Conservation (phyloP, 1,140 invertebrate genomes). For the Episyrphus balteatus region DNA sequence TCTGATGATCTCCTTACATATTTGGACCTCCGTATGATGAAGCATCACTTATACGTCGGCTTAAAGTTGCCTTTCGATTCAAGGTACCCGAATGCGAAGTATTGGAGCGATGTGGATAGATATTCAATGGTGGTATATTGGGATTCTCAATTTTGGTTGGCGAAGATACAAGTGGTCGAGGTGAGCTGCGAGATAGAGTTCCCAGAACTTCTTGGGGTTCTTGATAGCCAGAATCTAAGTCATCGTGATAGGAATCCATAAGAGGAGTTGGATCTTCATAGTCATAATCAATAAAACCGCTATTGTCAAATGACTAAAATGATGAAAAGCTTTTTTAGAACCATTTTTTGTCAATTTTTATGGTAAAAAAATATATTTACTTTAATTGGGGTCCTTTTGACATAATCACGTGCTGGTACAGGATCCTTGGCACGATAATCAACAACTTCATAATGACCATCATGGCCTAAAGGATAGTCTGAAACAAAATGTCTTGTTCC, state of each 20-base stretch:
- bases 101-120: conserved; percentile 46
- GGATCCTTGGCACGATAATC: conserved; percentile 38
- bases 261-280: conserved; percentile 59
- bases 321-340: conserved; percentile 13
- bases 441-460: conserved; percentile 66
- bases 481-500: conserved; percentile 60
- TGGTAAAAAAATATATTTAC: conserved; percentile 6
- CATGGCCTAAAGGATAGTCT: conserved; percentile 47
- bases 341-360: background rate
- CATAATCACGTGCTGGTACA: conserved; percentile 23
- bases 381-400: conserved; percentile 17
- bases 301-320: conserved; percentile 52
- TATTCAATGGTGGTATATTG: conserved; percentile 62
- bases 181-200: conserved; percentile 39
- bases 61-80: conserved; percentile 44
- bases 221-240: conserved; percentile 41
- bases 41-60: conserved; percentile 50
- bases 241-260: conserved; percentile 60
- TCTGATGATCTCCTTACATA: conserved; percentile 14
- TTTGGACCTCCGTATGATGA: conserved; percentile 38
- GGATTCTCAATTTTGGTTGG: conserved; percentile 69
- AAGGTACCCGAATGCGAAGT: conserved; percentile 27
- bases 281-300: conserved; percentile 59
- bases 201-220: conserved; percentile 39
- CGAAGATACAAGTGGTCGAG: conserved; percentile 52